These are phyloP conservation scores for Orchestes rusci DNA, from an alignment of 2,888 invertebrate genomes.

Conservation along the genomic window DNA sequence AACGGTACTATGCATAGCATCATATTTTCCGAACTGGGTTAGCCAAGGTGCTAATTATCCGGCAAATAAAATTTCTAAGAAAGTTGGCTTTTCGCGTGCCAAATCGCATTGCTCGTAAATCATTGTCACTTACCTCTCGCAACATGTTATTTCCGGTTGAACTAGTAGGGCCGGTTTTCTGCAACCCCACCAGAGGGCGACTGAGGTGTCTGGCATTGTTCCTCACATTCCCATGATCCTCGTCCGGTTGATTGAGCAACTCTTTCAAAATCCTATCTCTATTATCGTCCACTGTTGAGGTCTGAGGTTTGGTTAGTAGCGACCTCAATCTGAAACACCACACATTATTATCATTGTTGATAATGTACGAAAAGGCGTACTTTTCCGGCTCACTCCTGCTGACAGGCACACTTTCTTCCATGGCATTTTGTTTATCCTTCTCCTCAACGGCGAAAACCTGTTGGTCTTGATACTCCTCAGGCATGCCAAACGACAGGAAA, in stretches of 20 bases:
- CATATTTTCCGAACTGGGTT: no score
- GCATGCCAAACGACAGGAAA: constrained; percentile 55
- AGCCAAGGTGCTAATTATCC: no score
- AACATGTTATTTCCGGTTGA: constrained; percentile 51
- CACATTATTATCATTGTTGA: no score
- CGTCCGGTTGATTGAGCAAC: constrained; percentile 60
- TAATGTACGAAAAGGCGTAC: constrained; percentile 7
- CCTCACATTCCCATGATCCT: constrained; percentile 48
- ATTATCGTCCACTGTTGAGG: constrained; percentile 40
- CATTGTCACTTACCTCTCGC: constrained; percentile 54
- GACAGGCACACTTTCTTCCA: constrained; percentile 41
- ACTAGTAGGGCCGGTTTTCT: constrained; percentile 23
- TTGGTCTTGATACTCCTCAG: constrained; percentile 45
- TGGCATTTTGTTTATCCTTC: constrained; percentile 45
- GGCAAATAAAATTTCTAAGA: no score
- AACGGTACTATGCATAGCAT: no score
- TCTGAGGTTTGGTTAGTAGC: constrained; percentile 50
- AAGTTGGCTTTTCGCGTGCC: no score
- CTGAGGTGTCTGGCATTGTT: constrained; percentile 42
- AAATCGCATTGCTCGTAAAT: no score
- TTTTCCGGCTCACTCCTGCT: constrained; percentile 19
- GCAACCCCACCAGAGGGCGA: constrained; percentile 9
- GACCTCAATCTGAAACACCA: constrained; percentile 47
- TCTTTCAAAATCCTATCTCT: constrained; percentile 52
- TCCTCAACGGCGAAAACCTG: constrained; percentile 36